phyloP scores from a whole-genome alignment of 2,113 vertebrate species.

The Sclerurus mexicanus region DNA sequence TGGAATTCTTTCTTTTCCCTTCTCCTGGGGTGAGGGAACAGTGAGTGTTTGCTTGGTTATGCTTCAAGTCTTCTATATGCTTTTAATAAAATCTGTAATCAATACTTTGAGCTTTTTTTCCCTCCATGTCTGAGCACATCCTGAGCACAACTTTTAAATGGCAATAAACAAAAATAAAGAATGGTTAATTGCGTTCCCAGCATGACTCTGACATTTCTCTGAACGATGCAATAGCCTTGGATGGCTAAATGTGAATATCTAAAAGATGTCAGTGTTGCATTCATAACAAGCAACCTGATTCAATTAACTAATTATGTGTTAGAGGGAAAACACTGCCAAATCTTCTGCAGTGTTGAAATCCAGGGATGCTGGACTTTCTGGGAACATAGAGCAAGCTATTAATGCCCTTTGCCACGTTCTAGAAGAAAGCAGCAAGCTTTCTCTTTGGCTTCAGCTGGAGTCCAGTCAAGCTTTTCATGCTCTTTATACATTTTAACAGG shows the following conservation, averaged over 20 bases:
- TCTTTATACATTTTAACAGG: background rate
- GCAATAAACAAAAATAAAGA: background rate
- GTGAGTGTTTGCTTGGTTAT: background rate
- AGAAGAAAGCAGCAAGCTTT: background rate
- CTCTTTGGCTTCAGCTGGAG: background rate
- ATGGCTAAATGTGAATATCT: background rate
- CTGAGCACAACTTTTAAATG: background rate
- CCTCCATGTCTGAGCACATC: background rate
- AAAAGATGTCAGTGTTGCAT: background rate
- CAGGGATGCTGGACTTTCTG: background rate
- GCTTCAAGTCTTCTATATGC: background rate
- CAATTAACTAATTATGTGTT: background rate
- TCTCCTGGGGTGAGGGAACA: background rate
- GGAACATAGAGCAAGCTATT: background rate
- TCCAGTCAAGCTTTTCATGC: background rate
- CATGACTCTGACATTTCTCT: background rate
- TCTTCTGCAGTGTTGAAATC: background rate
- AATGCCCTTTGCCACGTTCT: background rate
- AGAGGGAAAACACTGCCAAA: background rate
- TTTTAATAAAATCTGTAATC: conserved; percentile 23
- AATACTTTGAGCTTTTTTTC: background rate
- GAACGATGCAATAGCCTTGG: background rate
- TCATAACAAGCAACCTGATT: background rate
- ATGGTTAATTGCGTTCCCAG: background rate
- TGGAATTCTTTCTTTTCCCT: background rate